Conservation (phyloP, 2,888 invertebrate species). For the Petrolisthes cinctipes region DNA sequence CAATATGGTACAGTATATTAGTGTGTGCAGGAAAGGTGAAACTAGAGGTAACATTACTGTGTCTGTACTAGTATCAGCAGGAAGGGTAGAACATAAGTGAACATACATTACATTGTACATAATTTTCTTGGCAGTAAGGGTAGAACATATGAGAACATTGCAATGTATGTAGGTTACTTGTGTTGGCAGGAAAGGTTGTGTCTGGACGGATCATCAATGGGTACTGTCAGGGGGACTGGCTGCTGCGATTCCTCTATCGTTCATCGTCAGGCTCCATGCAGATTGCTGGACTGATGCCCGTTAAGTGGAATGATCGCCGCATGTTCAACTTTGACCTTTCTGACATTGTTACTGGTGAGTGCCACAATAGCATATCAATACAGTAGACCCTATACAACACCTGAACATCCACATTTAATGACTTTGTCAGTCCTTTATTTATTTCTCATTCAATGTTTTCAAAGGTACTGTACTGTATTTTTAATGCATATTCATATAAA, state of each 20-base stretch:
- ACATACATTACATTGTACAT: no score
- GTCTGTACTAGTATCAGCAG: no score
- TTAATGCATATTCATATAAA: conserved; percentile 5
- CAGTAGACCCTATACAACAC: conserved; percentile 1
- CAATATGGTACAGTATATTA: no score
- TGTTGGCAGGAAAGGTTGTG: conserved; percentile 71
- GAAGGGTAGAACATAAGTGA: no score
- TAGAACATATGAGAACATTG: neutral
- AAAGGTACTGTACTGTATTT: neutral
- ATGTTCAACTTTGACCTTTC: conserved; percentile 76
- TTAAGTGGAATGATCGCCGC: conserved; percentile 72
- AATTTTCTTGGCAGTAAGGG: no score
- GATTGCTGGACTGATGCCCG: conserved; percentile 76
- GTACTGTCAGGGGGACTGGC: conserved; percentile 77
- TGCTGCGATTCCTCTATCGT: conserved; percentile 77
- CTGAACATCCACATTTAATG: neutral
- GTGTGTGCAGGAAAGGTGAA: no score
- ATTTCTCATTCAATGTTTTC: neutral
- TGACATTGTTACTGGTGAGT: conserved; percentile 73
- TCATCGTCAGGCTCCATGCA: conserved; percentile 75
- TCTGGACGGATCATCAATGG: conserved; percentile 78
- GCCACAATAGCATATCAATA: conserved; percentile 17
- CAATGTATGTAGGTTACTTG: neutral
- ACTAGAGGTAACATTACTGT: no score
- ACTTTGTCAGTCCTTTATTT: neutral